phyloP scores from a whole-genome alignment of 2,888 invertebrate genomes.

The Copidosoma aretas region DNA sequence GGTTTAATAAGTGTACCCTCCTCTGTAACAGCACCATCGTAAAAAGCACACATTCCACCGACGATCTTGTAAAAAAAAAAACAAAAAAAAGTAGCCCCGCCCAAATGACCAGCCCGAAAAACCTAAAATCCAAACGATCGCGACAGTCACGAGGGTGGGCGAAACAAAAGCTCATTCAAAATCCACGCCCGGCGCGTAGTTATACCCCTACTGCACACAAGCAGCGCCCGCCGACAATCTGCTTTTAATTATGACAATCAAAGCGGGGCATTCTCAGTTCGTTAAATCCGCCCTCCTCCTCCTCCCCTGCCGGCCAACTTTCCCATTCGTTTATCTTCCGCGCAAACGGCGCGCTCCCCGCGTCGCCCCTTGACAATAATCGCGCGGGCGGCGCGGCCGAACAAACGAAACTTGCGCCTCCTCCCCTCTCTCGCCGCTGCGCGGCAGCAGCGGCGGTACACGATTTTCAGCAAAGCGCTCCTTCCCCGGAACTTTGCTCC shows the following conservation, averaged over 20 bases:
- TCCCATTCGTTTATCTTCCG: conserved; percentile 17
- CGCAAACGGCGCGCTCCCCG: neutral
- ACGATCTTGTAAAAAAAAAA: no score
- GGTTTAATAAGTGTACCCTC: no score
- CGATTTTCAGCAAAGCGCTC: conserved; percentile 15
- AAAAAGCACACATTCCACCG: no score
- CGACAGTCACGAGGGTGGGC: no score
- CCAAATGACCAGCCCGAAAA: no score
- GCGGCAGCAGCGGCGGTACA: conserved; percentile 5
- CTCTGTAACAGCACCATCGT: no score
- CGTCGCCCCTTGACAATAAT: conserved; percentile 29
- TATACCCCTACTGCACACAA: no score
- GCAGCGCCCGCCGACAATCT: no score
- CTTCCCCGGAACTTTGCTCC: conserved; percentile 16
- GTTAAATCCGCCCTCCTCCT: neutral
- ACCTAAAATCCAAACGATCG: no score
- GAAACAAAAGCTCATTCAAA: no score
- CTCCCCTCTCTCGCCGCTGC: neutral
- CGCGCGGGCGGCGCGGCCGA: conserved; percentile 14
- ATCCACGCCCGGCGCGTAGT: neutral
- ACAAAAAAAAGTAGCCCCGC: no score
- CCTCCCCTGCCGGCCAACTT: neutral
- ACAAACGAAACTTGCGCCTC: conserved; percentile 29
- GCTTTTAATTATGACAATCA: neutral
- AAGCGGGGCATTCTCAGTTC: neutral